Conservation (phyloP, 2,888 invertebrate species). For the Agonopterix arenella region DNA sequence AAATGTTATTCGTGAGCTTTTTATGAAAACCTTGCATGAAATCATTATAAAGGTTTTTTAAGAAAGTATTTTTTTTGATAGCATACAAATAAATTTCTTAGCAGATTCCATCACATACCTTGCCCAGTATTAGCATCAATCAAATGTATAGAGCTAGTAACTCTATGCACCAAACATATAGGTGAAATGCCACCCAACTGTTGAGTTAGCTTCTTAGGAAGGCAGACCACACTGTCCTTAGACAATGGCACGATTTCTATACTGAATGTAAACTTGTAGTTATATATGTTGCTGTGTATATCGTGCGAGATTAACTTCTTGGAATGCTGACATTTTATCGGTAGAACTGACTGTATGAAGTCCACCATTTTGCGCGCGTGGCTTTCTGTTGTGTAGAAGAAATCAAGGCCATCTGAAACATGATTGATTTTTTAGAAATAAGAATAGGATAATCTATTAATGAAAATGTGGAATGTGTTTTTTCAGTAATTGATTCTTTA, state of each 20-base stretch:
- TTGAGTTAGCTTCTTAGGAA: constrained; percentile 90
- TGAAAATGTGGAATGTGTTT: too few species aligned
- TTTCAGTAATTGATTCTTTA: too few species aligned
- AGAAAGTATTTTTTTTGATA: constrained; percentile 18
- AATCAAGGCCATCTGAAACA: constrained; percentile 92
- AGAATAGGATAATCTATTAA: too few species aligned
- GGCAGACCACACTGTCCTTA: constrained; percentile 94
- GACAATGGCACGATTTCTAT: constrained; percentile 98
- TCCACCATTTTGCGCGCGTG: constrained; percentile 97
- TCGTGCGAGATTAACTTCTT: constrained; percentile 98
- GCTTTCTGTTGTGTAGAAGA: constrained; percentile 92
- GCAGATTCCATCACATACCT: constrained; percentile 63
- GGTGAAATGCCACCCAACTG: constrained; percentile 92
- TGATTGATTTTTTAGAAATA: background rate
- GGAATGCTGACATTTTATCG: constrained; percentile 91
- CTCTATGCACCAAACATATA: constrained; percentile 91
- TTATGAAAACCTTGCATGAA: too few species aligned
- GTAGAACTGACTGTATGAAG: constrained; percentile 91
- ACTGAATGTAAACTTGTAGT: constrained; percentile 96
- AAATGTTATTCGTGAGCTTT: too few species aligned
- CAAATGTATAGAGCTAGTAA: constrained; percentile 92
- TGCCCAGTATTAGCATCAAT: constrained; percentile 94
- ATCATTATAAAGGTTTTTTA: background rate
- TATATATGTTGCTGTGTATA: constrained; percentile 96
- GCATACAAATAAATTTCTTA: too few species aligned